Evolutionary conservation across 2,113 vertebrate species (phyloP).

Genomic region (Anas platyrhynchos): DNA sequence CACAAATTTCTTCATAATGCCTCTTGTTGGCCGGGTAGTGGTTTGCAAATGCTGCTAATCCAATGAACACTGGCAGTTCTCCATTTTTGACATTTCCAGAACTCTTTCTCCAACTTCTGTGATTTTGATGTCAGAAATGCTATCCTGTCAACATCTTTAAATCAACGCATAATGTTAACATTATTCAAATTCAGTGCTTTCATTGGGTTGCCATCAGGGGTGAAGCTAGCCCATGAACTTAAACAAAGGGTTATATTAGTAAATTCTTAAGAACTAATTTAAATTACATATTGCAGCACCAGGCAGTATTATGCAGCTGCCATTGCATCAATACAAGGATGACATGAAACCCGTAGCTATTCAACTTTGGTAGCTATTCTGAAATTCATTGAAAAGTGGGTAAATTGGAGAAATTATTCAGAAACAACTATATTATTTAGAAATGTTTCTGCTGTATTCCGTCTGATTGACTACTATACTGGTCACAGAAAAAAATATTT

Average conservation of each 20-base stretch:
- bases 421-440: constrained; percentile 13
- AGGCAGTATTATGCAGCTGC: neutral
- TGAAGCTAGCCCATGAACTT: constrained; percentile 27
- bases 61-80: constrained; percentile 29
- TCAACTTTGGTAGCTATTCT: neutral
- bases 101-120: constrained; percentile 32
- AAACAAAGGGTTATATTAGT: constrained; percentile 35
- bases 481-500: neutral
- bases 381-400: constrained; percentile 6
- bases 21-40: neutral
- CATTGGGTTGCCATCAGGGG: neutral
- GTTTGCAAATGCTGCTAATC: constrained; percentile 25
- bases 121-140: constrained; percentile 42
- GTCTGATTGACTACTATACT: neutral
- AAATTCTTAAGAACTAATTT: constrained; percentile 44
- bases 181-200: constrained; percentile 30
- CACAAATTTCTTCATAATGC: constrained; percentile 17
- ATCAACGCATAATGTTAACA: neutral
- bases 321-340: neutral
- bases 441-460: constrained; percentile 3
- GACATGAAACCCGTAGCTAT: neutral
- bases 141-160: constrained; percentile 33
- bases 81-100: constrained; percentile 44
- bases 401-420: constrained; percentile 19
- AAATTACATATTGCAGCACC: constrained; percentile 8